Percentiles rank a stretch among this genome's conserved stretches.
phyloP scores from a whole-genome alignment of 1,140 invertebrate species.

The Bombus breviceps region DNA sequence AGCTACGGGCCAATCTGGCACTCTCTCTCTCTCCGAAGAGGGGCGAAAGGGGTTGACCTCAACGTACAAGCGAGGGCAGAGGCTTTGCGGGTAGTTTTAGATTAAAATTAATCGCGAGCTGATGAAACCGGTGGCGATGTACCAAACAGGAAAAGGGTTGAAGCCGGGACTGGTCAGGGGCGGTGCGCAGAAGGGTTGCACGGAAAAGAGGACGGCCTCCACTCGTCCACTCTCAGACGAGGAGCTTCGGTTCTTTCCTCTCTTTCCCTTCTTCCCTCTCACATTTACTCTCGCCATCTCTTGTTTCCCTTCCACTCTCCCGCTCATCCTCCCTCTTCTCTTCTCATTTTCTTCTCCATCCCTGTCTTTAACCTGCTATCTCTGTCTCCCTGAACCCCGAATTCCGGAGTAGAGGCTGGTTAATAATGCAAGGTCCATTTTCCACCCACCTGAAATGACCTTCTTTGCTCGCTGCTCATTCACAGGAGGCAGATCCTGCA shows the following conservation, averaged over 20 bases:
- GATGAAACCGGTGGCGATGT: conserved; percentile 70
- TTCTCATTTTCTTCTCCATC: neutral
- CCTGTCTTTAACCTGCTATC: neutral
- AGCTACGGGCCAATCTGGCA: conserved; percentile 63
- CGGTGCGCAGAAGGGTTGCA: conserved; percentile 59
- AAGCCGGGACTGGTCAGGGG: conserved; percentile 66
- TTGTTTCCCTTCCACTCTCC: neutral
- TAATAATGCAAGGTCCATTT: conserved; percentile 70
- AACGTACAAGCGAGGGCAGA: conserved; percentile 57
- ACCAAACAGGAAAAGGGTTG: conserved; percentile 66
- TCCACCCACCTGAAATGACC: conserved; percentile 60
- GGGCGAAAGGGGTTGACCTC: conserved; percentile 67
- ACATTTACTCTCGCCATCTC: neutral
- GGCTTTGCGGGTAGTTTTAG: conserved; percentile 72
- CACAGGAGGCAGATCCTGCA: neutral
- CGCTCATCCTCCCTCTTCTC: neutral
- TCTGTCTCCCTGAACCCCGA: conserved; percentile 57
- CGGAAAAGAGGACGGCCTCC: conserved; percentile 68
- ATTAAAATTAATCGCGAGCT: conserved; percentile 76
- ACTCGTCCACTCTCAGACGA: conserved; percentile 69
- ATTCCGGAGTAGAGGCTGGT: conserved; percentile 65
- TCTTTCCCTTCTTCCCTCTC: neutral
- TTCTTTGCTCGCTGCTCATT: conserved; percentile 40
- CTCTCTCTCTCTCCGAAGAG: conserved; percentile 55
- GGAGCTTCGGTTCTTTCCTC: conserved; percentile 22